These are phyloP conservation scores for Crambe crambe DNA, from an alignment of 37 sponge, comb jelly and placozoan species.

Conservation along the genomic window DNA sequence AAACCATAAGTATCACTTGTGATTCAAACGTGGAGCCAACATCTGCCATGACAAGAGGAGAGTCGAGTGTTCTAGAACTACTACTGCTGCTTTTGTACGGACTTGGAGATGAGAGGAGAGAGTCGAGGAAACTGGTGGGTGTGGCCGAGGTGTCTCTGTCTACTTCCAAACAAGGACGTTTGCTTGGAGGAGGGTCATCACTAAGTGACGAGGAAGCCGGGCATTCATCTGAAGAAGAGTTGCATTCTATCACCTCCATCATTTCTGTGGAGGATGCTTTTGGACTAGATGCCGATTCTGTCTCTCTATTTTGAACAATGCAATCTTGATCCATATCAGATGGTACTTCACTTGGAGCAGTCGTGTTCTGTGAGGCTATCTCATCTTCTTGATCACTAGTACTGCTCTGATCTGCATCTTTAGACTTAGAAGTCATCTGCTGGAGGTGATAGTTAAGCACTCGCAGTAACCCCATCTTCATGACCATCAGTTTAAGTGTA, in stretches of 20 bases:
- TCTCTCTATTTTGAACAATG: no score
- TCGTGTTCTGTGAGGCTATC: no score
- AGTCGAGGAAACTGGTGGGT: constrained; percentile 60
- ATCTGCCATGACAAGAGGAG: not conserved
- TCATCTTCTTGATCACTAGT: not conserved
- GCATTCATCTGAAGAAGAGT: not conserved
- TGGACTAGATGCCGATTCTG: not conserved
- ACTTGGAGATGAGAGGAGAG: constrained; percentile 58
- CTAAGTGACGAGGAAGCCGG: not conserved
- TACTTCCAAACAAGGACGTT: constrained; percentile 13
- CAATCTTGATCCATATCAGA: no score
- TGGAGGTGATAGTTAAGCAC: constrained; percentile 43
- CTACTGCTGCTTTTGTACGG: constrained; percentile 18
- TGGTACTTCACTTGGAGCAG: no score
- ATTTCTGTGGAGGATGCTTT: not conserved
- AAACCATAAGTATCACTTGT: constrained; percentile 48
- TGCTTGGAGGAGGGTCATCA: constrained; percentile 5
- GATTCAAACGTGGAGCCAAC: not conserved
- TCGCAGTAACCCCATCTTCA: constrained; percentile 35
- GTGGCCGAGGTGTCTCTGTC: constrained; percentile 7
- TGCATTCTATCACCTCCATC: not conserved
- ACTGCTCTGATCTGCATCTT: not conserved
- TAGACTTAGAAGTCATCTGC: not conserved
- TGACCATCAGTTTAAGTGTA: constrained; percentile 67
- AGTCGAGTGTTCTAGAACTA: not conserved